Evolutionary conservation across 2,113 vertebrate genomes (phyloP).

Genomic region (Syngnathoides biaculeatus): DNA sequence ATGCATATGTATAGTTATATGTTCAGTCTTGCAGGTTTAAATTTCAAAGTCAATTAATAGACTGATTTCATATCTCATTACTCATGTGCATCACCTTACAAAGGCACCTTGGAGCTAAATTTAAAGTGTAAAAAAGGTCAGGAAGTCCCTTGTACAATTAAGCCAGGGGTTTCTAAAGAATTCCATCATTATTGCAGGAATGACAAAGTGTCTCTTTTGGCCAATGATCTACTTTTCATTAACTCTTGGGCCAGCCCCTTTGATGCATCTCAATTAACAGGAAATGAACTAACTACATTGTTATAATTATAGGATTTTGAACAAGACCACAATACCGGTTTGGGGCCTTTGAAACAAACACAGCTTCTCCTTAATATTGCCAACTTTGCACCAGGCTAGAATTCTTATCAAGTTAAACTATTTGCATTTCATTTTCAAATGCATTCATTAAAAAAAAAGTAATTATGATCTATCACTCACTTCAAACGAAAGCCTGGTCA

Average conservation of each 20-base stretch:
- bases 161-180: conserved; percentile 64
- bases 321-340: conserved; percentile 35
- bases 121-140: conserved; percentile 79
- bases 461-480: conserved; percentile 72
- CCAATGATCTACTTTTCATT: conserved; percentile 51
- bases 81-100: conserved; percentile 75
- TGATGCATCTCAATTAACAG: conserved; percentile 56
- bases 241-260: conserved; percentile 44
- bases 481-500: conserved; percentile 68
- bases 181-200: conserved; percentile 58
- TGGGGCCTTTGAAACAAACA: conserved; percentile 60
- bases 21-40: conserved; percentile 67
- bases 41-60: conserved; percentile 78
- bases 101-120: conserved; percentile 79
- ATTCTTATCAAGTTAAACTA: conserved; percentile 64
- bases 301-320: conserved; percentile 11
- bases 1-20: conserved; percentile 59
- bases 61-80: conserved; percentile 77
- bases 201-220: conserved; percentile 61
- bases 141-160: conserved; percentile 75
- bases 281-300: conserved; percentile 52
- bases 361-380: conserved; percentile 60
- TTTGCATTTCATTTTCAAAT: conserved; percentile 72
- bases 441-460: conserved; percentile 63
- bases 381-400: conserved; percentile 44